These are phyloP conservation scores for Gonioctena quinquepunctata DNA, from an alignment of 1,140 invertebrate species.

Conservation along the genomic window DNA sequence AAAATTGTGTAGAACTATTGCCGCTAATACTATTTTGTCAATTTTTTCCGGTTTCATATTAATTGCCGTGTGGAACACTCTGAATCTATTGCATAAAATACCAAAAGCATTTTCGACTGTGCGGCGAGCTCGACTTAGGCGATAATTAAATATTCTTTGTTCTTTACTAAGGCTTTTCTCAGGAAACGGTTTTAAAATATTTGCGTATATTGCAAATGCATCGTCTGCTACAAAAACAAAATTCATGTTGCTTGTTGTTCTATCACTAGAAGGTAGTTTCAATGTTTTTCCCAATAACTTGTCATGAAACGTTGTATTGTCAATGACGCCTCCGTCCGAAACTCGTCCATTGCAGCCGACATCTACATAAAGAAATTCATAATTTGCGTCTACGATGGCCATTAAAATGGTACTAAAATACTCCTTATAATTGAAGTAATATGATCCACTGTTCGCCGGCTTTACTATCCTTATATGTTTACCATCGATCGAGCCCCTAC, in stretches of 20 bases:
- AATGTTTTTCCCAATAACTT: not conserved
- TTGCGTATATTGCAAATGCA: conserved; percentile 5
- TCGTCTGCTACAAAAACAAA: conserved; percentile 14
- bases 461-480: conserved; percentile 48
- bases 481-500: conserved; percentile 55
- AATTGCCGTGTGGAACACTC: not conserved
- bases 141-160: conserved; percentile 7
- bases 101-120: conserved; percentile 21
- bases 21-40: not conserved
- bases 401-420: conserved; percentile 48
- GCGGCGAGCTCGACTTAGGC: conserved; percentile 4
- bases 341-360: conserved; percentile 39
- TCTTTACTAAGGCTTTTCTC: not conserved
- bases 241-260: not conserved
- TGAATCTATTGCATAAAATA: not conserved
- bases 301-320: not conserved
- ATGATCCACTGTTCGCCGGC: conserved; percentile 47
- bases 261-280: not conserved
- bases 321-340: conserved; percentile 45
- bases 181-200: conserved; percentile 20
- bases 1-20: not conserved
- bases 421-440: conserved; percentile 38
- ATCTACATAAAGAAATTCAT: conserved; percentile 41
- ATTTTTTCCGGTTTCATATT: conserved; percentile 2
- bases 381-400: conserved; percentile 45